These are phyloP conservation scores for Drosophila vallismaia DNA, from an alignment of 2,888 invertebrate genomes.

Conservation along the genomic window DNA sequence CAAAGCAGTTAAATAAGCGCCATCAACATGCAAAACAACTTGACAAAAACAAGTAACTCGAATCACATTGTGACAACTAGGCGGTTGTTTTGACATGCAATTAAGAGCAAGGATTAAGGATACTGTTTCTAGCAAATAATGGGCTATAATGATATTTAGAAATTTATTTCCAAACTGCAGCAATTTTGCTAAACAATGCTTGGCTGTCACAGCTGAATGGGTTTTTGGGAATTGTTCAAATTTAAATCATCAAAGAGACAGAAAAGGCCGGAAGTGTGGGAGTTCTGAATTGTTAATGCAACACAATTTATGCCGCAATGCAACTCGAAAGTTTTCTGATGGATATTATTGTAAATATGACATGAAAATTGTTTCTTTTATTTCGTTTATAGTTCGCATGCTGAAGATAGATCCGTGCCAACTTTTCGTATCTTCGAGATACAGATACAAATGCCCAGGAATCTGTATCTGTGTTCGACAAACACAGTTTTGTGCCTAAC, in stretches of 20 bases:
- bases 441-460: constrained; percentile 6
- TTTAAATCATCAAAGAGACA: constrained; percentile 17
- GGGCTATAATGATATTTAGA: too few species aligned
- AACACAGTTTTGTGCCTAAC: constrained; percentile 8
- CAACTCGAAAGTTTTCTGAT: neutral
- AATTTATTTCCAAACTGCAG: neutral
- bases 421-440: constrained; percentile 24
- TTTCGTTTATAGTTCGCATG: neutral
- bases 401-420: constrained; percentile 14
- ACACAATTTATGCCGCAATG: constrained; percentile 53
- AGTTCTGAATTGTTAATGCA: constrained; percentile 27
- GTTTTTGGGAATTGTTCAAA: constrained; percentile 22
- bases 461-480: constrained; percentile 1
- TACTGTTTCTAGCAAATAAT: neutral
- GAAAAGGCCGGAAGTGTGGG: constrained; percentile 8
- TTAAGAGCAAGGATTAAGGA: neutral
- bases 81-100: constrained; percentile 2
- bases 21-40: constrained; percentile 43
- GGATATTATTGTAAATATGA: neutral
- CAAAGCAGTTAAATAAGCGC: constrained; percentile 24
- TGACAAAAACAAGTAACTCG: constrained; percentile 27
- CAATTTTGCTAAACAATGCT: constrained; percentile 33
- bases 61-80: constrained; percentile 7
- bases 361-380: constrained; percentile 12
- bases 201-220: constrained; percentile 26